Base-by-base conservation (phyloP, 1,140 invertebrate genomes). In the Tetramorium parvispinum region DNA sequence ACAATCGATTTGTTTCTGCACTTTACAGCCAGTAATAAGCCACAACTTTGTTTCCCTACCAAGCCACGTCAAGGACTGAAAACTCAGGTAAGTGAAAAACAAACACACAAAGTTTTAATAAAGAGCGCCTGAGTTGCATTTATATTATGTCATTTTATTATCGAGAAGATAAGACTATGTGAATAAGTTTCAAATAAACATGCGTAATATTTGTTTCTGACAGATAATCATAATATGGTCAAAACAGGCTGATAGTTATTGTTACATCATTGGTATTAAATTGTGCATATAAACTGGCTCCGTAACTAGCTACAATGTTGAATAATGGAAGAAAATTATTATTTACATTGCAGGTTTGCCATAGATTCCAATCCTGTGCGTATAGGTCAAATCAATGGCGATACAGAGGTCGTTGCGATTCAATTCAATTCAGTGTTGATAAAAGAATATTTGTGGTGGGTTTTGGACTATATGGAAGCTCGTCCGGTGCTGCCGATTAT, bases 301-400 rank as follows among this genome's bases (percentile, higher is more conserved):
- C 32, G 32, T 32, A 43, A 21, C 7, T 27, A 49, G 10, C 11
- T 43, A 55, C 6, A 73, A 40, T 11, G 40, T 76, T 66, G 27
- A 13, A 24, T 40, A 40, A 77, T 46, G 51, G 10, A 32, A 77
- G 1, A 59, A 49, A 71, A 51, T 49, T 53, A 51, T 24, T 86
- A 61, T 86, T 40, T 46, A 46, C 7, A 46, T 46, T 81, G 37
- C 94, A 98, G 97, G 97, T 98, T 16, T 99, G 98, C 92, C 98
- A 99, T 94, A 96, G 99, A 93, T 99, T 99, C 94, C 98, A 99
- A 94, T 99, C 98, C 0, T 99, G 98, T 92, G 99, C 98, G 4
- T 99, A 99, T 94, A 96, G 99, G 89, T 98, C 98, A 92, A 99
- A 99, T 94, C 99, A 99, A 92, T 99, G 98, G 98, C 96, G 98